These are phyloP conservation scores for Dasyurus viverrinus DNA, from an alignment of 2,113 vertebrate species.

Conservation along the genomic window DNA sequence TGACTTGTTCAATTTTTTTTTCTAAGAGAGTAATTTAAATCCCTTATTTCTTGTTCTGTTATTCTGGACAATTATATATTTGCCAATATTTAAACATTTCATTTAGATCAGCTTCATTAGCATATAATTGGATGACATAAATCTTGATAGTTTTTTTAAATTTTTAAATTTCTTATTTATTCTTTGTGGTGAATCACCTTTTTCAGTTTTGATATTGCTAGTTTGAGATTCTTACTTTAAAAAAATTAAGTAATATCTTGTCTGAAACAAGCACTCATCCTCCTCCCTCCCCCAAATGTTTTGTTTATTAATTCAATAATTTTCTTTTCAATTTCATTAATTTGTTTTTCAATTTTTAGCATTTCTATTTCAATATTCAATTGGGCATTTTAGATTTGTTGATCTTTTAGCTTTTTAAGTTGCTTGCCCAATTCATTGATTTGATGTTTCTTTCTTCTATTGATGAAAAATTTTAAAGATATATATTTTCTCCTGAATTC, in stretches of 20 bases:
- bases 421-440: not conserved
- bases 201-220: not conserved
- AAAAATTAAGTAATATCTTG: not conserved
- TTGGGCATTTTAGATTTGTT: not conserved
- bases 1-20: not conserved
- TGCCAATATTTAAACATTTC: not conserved
- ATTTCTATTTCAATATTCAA: not conserved
- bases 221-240: not conserved
- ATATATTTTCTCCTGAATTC: not conserved
- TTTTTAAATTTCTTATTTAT: not conserved
- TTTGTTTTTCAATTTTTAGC: not conserved
- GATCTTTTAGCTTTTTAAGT: not conserved
- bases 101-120: not conserved
- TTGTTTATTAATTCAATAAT: not conserved
- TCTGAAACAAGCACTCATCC: not conserved
- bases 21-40: not conserved
- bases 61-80: not conserved
- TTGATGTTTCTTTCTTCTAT: not conserved
- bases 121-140: not conserved
- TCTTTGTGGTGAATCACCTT: not conserved
- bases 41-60: not conserved
- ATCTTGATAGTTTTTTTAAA: too few relatives aligned
- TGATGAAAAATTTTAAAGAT: not conserved
- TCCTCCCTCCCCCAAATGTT: not conserved
- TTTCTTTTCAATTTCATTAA: not conserved